Percentiles rank a stretch among this genome's conserved stretches.
Evolutionary conservation across 2,113 vertebrate species (phyloP).

Genomic region (Ranitomeya variabilis): DNA sequence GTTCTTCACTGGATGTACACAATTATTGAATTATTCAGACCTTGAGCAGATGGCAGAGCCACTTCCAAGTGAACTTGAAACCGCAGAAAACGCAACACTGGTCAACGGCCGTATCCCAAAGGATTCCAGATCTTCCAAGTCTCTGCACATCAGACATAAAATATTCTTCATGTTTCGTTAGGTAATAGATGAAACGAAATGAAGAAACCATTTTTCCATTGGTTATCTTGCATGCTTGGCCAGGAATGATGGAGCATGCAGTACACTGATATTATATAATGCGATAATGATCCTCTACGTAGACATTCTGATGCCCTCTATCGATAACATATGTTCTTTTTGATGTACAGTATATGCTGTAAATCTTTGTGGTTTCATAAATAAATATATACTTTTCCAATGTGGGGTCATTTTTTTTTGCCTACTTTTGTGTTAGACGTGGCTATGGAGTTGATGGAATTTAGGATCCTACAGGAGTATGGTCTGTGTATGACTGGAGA

Average conservation of each 20-base stretch:
- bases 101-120: neutral
- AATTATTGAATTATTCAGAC: neutral
- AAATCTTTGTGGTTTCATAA: conserved; percentile 34
- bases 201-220: neutral
- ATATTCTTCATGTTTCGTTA: neutral
- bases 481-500: neutral
- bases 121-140: conserved; percentile 38
- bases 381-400: conserved; percentile 18
- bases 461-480: neutral
- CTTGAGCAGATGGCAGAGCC: neutral
- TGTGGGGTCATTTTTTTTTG: neutral
- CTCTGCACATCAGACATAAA: neutral
- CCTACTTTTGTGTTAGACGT: neutral
- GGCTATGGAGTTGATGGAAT: neutral
- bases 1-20: neutral
- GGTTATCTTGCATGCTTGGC: conserved; percentile 16
- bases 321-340: conserved; percentile 22
- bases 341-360: conserved; percentile 40
- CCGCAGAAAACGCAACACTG: neutral
- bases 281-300: neutral
- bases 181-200: neutral
- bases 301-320: neutral
- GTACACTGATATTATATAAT: neutral
- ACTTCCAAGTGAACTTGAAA: neutral
- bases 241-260: neutral